Evolutionary conservation across 2,888 invertebrate genomes (phyloP), one percentile per base, ranked within the genome.

Genomic region (Mesochorus sp.): DNA sequence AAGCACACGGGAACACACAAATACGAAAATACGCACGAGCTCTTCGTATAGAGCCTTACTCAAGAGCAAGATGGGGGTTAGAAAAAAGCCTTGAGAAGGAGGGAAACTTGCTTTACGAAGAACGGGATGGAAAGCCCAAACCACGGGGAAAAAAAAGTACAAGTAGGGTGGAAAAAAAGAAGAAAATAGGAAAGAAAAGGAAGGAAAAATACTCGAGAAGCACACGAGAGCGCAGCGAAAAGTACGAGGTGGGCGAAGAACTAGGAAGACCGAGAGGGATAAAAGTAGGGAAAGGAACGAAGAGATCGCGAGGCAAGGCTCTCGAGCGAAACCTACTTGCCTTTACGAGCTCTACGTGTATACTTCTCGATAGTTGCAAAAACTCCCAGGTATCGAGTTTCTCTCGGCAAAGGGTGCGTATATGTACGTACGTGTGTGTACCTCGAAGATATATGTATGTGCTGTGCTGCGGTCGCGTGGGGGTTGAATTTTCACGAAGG

Each of bases 301-400:
- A 80, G 70, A 53, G 77, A 55, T 73, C 49, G 79, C 55, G 37
- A 42, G 42, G 71, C 34, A 49, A 14, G 34, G 64, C 82, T 83
- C 82, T 79, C 76, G 78, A 83, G 84, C 81, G 73, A 71, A 85
- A 85, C 80, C 84, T 82, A 84, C 86, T 85, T 85, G 85, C 84
- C 83, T 86, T 86, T 85, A 85, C 85, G 83, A 84, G 84, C 82
- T 61, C 61, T 76, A 83, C 82, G 81, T 75, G 79, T 80, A n/a
- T n/a, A 84, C 82, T 82, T 82, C 79, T 81, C 83, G 82, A 85
- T 85, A 84, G 80, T 83, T 83, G 84, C 77, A 71, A 83, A 83
- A 84, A 78, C 82, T 80, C 79, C 80, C 74, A 76, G 70, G 79
- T 81, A 82, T 82, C 81, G 79, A 79, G 82, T 82, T 82, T 80